Evolutionary conservation across 2,888 invertebrate genomes (phyloP).

Genomic region (Drosophila rellima): DNA sequence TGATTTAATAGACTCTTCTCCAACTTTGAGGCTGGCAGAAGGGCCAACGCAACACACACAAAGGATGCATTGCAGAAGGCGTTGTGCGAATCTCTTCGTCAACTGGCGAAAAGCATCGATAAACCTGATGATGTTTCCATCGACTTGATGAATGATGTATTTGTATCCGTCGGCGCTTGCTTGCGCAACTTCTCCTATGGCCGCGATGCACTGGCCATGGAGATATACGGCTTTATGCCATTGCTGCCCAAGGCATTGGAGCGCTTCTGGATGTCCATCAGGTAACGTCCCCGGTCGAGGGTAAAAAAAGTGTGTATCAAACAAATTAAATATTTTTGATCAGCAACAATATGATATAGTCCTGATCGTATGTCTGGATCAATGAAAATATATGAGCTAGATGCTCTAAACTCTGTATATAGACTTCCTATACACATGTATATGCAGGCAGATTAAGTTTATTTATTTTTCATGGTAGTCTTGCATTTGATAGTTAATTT

Average conservation of each 20-base stretch:
- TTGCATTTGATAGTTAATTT: no score
- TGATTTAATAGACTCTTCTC: constrained; percentile 56
- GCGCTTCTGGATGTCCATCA: constrained; percentile 72
- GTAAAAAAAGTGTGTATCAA: no score
- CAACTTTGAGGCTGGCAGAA: constrained; percentile 19
- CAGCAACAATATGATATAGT: no score
- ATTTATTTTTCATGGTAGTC: no score
- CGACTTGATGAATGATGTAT: constrained; percentile 66
- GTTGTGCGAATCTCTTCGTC: constrained; percentile 61
- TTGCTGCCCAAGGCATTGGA: constrained; percentile 74
- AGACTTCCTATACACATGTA: no score
- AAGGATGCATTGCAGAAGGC: constrained; percentile 57
- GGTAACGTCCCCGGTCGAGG: constrained; percentile 50
- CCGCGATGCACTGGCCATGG: constrained; percentile 69
- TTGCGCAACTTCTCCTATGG: constrained; percentile 84
- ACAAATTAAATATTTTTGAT: no score
- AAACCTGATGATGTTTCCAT: accelerated
- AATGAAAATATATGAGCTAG: no score
- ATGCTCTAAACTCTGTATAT: no score
- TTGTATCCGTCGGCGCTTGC: constrained; percentile 80
- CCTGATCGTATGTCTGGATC: no score
- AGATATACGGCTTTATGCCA: constrained; percentile 68
- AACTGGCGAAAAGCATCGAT: constrained; percentile 48
- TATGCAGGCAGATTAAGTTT: no score
- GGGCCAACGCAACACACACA: constrained; percentile 30